Conservation (phyloP, 2,888 invertebrate genomes). For the Aethes cnicana region DNA sequence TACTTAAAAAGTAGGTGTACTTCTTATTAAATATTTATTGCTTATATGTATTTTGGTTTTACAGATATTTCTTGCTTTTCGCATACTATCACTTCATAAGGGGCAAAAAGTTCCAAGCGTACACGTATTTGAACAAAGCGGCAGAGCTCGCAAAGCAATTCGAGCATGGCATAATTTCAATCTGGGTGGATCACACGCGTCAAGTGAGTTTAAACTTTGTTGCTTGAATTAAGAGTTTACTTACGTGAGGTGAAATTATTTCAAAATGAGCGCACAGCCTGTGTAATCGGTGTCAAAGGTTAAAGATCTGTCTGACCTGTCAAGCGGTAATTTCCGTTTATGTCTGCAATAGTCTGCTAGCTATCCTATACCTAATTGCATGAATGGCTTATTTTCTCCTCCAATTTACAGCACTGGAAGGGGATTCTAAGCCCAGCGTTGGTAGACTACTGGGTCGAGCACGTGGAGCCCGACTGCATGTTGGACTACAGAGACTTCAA, state of each 20-base stretch:
- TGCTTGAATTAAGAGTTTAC: no score
- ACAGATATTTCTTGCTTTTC: slow-evolving; percentile 75
- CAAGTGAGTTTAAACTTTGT: slow-evolving; percentile 57
- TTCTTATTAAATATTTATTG: no score
- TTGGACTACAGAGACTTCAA: slow-evolving; percentile 72
- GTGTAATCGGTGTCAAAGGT: slow-evolving; percentile 3
- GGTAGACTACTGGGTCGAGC: slow-evolving; percentile 75
- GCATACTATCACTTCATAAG: slow-evolving; percentile 78
- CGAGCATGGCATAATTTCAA: slow-evolving; percentile 61
- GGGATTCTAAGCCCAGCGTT: slow-evolving; percentile 64
- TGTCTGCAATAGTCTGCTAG: neutral
- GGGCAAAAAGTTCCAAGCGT: slow-evolving; percentile 60
- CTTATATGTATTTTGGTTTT: slow-evolving; percentile 40
- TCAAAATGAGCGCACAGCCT: neutral
- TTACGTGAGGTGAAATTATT: no score
- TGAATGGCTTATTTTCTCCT: slow-evolving; percentile 1
- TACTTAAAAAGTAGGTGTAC: no score
- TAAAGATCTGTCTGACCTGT: slow-evolving; percentile 4
- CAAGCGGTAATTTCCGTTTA: neutral
- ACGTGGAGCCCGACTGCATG: slow-evolving; percentile 59
- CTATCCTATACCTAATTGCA: neutral
- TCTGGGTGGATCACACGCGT: slow-evolving; percentile 78
- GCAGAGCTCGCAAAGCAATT: slow-evolving; percentile 56
- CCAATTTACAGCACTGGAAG: slow-evolving; percentile 75
- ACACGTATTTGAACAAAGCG: slow-evolving; percentile 62